phyloP scores from a whole-genome alignment of 2,797 vertebrate species.

The Lophotriccus pileatus region DNA sequence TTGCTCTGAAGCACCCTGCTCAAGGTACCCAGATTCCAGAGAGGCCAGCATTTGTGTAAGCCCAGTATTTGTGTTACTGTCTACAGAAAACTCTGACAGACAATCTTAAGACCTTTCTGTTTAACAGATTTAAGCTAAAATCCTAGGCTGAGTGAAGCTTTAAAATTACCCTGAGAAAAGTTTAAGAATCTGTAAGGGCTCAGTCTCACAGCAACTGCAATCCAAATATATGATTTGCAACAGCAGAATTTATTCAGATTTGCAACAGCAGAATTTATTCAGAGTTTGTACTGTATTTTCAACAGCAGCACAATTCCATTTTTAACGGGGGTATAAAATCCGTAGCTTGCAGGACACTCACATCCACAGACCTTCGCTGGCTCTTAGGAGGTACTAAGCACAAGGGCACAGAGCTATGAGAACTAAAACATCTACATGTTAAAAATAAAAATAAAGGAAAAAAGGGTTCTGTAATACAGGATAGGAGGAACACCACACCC shows the following conservation, averaged over 20 bases:
- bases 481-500: not conserved
- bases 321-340: not conserved
- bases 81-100: constrained; percentile 48
- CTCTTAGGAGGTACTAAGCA: not conserved
- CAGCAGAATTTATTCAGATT: constrained; percentile 4
- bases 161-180: constrained; percentile 55
- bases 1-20: constrained; percentile 35
- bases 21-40: constrained; percentile 8
- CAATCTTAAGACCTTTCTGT: constrained; percentile 48
- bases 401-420: not conserved
- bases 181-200: constrained; percentile 12
- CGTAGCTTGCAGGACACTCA: not conserved
- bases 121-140: constrained; percentile 58
- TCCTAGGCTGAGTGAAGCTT: constrained; percentile 47
- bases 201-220: constrained; percentile 12
- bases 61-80: constrained; percentile 34
- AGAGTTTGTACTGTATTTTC: not conserved
- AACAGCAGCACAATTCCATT: not conserved
- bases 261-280: constrained; percentile 3
- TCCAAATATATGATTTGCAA: not conserved
- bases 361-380: not conserved
- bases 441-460: not conserved
- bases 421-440: not conserved
- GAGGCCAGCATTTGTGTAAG: constrained; percentile 42
- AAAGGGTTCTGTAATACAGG: not conserved